Percentiles rank a stretch among this genome's conserved stretches.
phyloP scores from a whole-genome alignment of 2,888 invertebrate genomes.

The Conops quadrifasciatus region DNA sequence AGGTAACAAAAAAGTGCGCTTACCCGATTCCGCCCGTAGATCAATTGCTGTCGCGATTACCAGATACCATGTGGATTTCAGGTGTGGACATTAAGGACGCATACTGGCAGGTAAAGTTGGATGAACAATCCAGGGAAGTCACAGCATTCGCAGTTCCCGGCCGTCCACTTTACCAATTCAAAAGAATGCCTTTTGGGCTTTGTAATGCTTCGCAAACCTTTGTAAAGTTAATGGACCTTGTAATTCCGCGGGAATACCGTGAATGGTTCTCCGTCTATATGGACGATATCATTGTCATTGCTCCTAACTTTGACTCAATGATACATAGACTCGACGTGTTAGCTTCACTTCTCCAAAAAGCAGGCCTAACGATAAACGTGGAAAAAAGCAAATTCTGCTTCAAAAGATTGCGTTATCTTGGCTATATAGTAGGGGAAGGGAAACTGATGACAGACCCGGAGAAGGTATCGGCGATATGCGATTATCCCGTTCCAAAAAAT shows the following conservation, averaged over 20 bases:
- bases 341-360: not conserved
- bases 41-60: constrained; percentile 38
- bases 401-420: not conserved
- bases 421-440: not conserved
- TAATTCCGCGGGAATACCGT: constrained; percentile 38
- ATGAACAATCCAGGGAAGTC: constrained; percentile 26
- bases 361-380: not conserved
- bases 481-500: not conserved
- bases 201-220: constrained; percentile 39
- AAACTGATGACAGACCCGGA: not conserved
- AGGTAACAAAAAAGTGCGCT: constrained; percentile 45
- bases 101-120: constrained; percentile 41
- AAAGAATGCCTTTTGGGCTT: constrained; percentile 41
- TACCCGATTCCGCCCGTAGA: constrained; percentile 42
- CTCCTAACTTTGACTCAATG: not conserved
- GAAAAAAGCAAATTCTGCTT: not conserved
- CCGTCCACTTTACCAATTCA: constrained; percentile 42
- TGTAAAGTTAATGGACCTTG: constrained; percentile 37
- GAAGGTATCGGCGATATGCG: constrained; percentile 1
- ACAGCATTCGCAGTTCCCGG: constrained; percentile 42
- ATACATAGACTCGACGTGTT: not conserved
- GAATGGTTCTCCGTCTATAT: constrained; percentile 38
- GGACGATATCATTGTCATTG: constrained; percentile 12
- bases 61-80: constrained; percentile 35
- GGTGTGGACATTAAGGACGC: constrained; percentile 42